Conservation (phyloP, 2,113 vertebrate genomes). For the Cairina moschata region DNA sequence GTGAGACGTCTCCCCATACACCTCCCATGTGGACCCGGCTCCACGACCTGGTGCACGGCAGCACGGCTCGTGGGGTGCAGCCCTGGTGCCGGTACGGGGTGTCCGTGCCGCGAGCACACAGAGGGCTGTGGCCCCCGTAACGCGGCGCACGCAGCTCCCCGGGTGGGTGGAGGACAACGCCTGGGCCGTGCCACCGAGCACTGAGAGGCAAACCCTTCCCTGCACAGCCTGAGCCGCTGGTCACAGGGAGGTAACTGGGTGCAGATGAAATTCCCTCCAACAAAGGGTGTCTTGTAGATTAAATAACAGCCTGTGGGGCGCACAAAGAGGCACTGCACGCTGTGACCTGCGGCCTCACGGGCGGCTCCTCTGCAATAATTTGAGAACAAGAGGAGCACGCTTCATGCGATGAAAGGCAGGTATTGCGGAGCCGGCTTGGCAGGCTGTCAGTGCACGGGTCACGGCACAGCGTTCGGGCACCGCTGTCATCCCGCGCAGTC, state of each 20-base stretch:
- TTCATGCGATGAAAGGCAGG: neutral
- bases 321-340: neutral
- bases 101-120: too few species aligned
- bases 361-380: neutral
- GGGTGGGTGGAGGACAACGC: accelerated
- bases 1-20: accelerated
- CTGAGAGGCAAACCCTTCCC: accelerated
- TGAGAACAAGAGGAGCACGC: neutral
- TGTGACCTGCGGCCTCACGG: accelerated
- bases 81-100: too few species aligned
- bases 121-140: neutral
- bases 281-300: neutral
- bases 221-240: accelerated
- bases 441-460: neutral
- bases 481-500: neutral
- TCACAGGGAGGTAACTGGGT: neutral
- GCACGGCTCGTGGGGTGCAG: accelerated
- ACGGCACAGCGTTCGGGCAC: neutral
- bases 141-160: accelerated
- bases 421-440: neutral
- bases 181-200: neutral
- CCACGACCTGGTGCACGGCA: accelerated
- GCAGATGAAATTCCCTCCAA: neutral
- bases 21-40: accelerated
- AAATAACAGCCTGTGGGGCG: neutral